Evolutionary conservation across 2,797 vertebrate species (phyloP), one percentile per base, ranked within the genome.

Genomic region (Helostoma temminkii): DNA sequence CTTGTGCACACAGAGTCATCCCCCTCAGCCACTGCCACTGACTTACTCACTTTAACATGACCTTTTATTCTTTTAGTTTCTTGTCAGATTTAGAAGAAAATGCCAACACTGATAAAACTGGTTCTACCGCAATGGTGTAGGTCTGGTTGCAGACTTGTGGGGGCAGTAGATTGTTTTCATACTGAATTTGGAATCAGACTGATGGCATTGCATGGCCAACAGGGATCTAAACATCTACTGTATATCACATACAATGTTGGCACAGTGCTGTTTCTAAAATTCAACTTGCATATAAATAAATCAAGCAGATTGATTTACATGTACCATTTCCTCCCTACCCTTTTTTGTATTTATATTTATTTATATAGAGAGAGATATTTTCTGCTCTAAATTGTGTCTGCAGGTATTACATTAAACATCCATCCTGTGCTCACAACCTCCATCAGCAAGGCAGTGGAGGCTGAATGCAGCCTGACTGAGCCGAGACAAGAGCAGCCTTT

Each of bases 1-100:
- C 56, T 18, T 50, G 54, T 19, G 57, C 54, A 59, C 37, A 14
- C 59, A 62, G 54, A 81, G 36, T 63, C 84, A 71, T 75, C 53
- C 41, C 30, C 58, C 60, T 36, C 36, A 26, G 49, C 22, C 41
- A 21, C 21, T 54, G 16, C 28, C 28, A 56, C 34, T 50, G 26
- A 45, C 54, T 77, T 61, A 63, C 64, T 49, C 14, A 24, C 25
- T 7, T 19, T 50, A 32, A 11, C 14, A 36, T 21, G 26, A n/a
- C n/a, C 34, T 61, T 42, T 9, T 11, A 52, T 18, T 68, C n/a
- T 50, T 19, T 58, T 26, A 15, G 4, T 21, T 25, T 63, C 32
- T 43, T 43, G 54, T 48, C 36, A 37, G 21, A 59, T 53, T 76
- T 19, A 9, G 14, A 53, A 41, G 8, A n/a, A n/a, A n/a, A n/a